phyloP scores from a whole-genome alignment of 2,797 vertebrate genomes.

The Paramormyrops hopkinsi region DNA sequence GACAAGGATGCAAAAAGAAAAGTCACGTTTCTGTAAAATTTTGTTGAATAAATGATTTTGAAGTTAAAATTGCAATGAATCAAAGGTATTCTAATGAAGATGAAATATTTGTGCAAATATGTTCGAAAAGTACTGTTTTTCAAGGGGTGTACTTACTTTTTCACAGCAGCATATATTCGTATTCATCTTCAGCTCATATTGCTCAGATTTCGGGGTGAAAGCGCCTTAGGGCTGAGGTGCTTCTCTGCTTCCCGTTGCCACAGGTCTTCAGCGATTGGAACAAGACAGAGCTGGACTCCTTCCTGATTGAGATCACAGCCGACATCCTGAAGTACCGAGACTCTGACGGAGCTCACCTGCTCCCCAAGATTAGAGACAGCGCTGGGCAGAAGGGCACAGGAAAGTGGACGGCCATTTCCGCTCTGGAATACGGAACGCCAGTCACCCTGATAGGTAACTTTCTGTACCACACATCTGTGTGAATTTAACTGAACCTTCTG shows the following conservation, averaged over 20 bases:
- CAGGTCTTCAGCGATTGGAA: constrained; percentile 90
- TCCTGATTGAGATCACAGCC: constrained; percentile 96
- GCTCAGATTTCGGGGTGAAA: not conserved
- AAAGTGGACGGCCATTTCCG: constrained; percentile 94
- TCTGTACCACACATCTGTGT: not conserved
- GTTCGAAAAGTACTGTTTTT: not conserved
- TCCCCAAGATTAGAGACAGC: constrained; percentile 90
- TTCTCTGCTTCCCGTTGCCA: not conserved
- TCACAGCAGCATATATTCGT: not conserved
- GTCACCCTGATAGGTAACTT: constrained; percentile 90
- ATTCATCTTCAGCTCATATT: not conserved
- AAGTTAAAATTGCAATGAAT: not conserved
- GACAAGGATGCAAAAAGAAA: not conserved
- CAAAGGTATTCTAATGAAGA: not conserved
- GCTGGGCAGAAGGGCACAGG: constrained; percentile 97
- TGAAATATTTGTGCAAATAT: not conserved
- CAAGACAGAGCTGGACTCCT: constrained; percentile 93
- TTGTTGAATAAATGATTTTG: not conserved
- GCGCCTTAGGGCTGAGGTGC: not conserved
- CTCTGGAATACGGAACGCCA: constrained; percentile 87
- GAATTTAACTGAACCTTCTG: not conserved
- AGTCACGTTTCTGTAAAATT: not conserved
- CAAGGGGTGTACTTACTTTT: not conserved
- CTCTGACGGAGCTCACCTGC: constrained; percentile 68
- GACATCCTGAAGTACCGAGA: constrained; percentile 85